Conservation (phyloP, 2,888 invertebrate genomes). For the Latrodectus hesperus region DNA sequence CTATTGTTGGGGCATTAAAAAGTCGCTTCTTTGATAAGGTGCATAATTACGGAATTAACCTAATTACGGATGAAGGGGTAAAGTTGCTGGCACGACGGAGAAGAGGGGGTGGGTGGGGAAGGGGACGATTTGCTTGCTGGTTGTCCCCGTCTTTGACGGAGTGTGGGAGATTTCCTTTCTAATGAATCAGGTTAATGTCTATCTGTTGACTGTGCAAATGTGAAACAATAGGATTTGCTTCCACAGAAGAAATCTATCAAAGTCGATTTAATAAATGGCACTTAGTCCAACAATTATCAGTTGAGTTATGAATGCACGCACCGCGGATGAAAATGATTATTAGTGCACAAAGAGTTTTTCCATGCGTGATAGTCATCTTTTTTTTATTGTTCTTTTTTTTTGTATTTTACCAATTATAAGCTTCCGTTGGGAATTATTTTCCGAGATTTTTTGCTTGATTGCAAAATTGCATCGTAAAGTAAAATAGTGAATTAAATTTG, state of each 20-base stretch:
- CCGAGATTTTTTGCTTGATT: too few relatives aligned
- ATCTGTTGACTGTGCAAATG: slow-evolving; percentile 10
- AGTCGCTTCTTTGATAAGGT: slow-evolving; percentile 32
- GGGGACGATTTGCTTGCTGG: neutral
- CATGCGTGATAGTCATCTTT: too few relatives aligned
- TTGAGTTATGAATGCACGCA: neutral
- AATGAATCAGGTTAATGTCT: slow-evolving; percentile 39
- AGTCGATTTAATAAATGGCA: neutral
- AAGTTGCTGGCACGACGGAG: neutral
- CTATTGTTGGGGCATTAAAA: slow-evolving; percentile 55
- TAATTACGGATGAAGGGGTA: slow-evolving; percentile 32
- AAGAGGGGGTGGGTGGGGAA: neutral
- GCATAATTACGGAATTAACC: slow-evolving; percentile 49
- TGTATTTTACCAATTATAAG: too few relatives aligned
- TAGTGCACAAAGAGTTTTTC: too few relatives aligned
- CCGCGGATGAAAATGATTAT: neutral
- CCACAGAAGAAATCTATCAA: slow-evolving; percentile 10
- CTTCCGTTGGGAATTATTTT: too few relatives aligned
- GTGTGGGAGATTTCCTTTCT: slow-evolving; percentile 9
- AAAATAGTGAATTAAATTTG: too few relatives aligned
- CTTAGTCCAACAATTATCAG: neutral
- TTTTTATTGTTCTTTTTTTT: too few relatives aligned
- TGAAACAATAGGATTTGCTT: slow-evolving; percentile 21
- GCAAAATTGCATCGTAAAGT: too few relatives aligned
- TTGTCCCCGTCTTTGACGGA: neutral